phyloP scores from a whole-genome alignment of 2,888 invertebrate species.

The Drosophila yooni region DNA sequence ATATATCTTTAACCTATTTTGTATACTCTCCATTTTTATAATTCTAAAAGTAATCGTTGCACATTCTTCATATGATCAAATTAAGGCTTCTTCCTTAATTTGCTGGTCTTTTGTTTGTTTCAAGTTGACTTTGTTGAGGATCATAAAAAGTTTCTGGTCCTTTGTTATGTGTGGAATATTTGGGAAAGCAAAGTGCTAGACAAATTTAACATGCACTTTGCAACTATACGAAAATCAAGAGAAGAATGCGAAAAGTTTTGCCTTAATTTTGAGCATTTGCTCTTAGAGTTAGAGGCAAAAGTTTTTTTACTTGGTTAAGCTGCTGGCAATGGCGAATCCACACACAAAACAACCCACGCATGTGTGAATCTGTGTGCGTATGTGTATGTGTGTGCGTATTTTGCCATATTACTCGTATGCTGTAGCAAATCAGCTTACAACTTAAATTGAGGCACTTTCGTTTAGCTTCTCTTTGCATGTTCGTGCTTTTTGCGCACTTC shows the following conservation, averaged over 20 bases:
- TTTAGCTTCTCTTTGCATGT: constrained; percentile 80
- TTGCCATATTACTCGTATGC: constrained; percentile 55
- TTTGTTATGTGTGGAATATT: background rate
- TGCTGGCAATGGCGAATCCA: constrained; percentile 36
- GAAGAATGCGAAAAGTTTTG: constrained; percentile 61
- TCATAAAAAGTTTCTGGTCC: background rate
- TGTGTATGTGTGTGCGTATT: constrained; percentile 21
- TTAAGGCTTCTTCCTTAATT: background rate
- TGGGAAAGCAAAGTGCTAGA: constrained; percentile 1
- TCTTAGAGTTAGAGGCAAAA: constrained; percentile 63
- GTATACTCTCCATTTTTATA: background rate
- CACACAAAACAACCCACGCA: constrained; percentile 39
- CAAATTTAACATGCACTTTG: constrained; percentile 5
- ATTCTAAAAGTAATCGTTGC: background rate
- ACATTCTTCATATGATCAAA: background rate
- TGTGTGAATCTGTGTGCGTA: constrained; percentile 22
- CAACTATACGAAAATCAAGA: constrained; percentile 16
- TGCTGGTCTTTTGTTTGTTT: background rate
- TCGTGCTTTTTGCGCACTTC: constrained; percentile 66
- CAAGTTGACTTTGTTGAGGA: background rate
- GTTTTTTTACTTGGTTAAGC: constrained; percentile 75
- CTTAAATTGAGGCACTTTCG: constrained; percentile 81
- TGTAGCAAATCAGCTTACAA: constrained; percentile 77
- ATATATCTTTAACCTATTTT: background rate
- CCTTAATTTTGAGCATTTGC: constrained; percentile 72